Conservation (phyloP, 92 coral and sea anemone genomes). For the Metridium senile region DNA sequence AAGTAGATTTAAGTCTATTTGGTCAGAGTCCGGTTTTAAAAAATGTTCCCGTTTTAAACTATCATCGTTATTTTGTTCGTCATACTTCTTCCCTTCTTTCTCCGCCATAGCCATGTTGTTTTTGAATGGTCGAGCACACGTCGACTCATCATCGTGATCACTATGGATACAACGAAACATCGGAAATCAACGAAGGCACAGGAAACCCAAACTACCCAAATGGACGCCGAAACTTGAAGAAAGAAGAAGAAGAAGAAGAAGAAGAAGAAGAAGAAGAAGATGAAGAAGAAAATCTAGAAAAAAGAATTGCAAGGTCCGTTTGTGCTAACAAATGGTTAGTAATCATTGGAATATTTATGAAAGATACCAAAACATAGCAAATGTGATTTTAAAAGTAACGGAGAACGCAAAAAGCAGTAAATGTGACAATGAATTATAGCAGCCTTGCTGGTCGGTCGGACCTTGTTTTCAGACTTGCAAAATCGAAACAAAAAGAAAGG, state of each 20-base stretch:
- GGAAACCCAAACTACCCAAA: neutral
- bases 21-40: slow-evolving; percentile 91
- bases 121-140: slow-evolving; percentile 22
- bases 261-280: neutral
- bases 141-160: slow-evolving; percentile 16
- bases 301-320: too few relatives aligned
- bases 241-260: neutral
- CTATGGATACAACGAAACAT: slow-evolving; percentile 53
- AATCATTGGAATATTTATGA: too few relatives aligned
- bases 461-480: too few relatives aligned
- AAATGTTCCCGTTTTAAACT: slow-evolving; percentile 84
- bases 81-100: slow-evolving; percentile 40
- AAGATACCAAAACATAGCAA: too few relatives aligned
- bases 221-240: too few relatives aligned
- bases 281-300: too few relatives aligned
- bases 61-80: slow-evolving; percentile 58
- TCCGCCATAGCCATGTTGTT: slow-evolving; percentile 63
- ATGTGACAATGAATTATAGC: too few relatives aligned
- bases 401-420: too few relatives aligned
- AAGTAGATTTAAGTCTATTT: slow-evolving; percentile 82
- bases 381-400: too few relatives aligned
- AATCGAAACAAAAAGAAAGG: too few relatives aligned
- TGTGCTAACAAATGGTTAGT: too few relatives aligned
- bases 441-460: too few relatives aligned
- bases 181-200: neutral